Conservation (phyloP, 2,888 invertebrate genomes). For the Seira ritae region DNA sequence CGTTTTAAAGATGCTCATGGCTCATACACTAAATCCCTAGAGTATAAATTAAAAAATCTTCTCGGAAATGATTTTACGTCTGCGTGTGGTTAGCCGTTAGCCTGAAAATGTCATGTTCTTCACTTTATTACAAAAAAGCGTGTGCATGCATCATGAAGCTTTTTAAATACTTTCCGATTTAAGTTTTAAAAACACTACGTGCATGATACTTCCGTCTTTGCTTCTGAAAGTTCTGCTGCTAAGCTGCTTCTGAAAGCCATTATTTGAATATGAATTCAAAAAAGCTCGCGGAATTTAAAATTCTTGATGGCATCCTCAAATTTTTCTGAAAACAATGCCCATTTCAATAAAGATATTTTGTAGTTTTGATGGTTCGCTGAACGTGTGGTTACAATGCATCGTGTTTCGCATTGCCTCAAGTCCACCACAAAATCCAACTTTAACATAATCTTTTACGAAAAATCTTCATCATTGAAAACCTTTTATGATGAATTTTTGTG, state of each 20-base stretch:
- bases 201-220: too few species aligned
- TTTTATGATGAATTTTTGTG: too few species aligned
- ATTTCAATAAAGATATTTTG: constrained; percentile 9
- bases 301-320: constrained; percentile 34
- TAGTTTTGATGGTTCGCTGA: constrained; percentile 47
- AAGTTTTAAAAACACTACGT: too few species aligned
- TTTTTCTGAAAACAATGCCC: constrained; percentile 13
- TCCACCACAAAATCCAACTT: background rate
- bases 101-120: too few species aligned
- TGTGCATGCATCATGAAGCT: background rate
- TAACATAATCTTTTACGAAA: background rate
- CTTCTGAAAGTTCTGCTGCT: too few species aligned
- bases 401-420: background rate
- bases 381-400: constrained; percentile 26
- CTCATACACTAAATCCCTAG: too few species aligned
- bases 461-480: background rate
- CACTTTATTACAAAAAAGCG: background rate
- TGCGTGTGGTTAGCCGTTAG: background rate
- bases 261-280: background rate
- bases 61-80: background rate
- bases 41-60: too few species aligned
- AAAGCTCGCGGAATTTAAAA: background rate
- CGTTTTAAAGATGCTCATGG: too few species aligned
- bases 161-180: background rate
- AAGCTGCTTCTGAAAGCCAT: background rate